Evolutionary conservation across 2,797 vertebrate species (phyloP), one percentile per base, ranked within the genome.

Genomic region (Channa striata): DNA sequence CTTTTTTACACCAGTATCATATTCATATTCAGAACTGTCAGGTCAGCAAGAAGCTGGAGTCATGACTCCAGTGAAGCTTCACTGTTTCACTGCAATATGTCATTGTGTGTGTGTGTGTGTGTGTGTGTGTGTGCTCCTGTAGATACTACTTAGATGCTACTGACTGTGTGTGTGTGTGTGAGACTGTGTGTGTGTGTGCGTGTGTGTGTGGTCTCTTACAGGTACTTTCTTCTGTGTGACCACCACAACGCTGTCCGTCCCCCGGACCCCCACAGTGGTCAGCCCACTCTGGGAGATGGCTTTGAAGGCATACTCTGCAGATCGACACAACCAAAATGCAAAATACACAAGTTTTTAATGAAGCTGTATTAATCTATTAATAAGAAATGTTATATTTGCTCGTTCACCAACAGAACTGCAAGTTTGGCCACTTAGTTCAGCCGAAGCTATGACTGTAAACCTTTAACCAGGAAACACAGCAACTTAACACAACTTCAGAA

Each of bases 271-370:
- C 61, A 95, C 78, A 0, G 94, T 90, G 0, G 94, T 95, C 82
- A 95, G 50, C 1, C 94, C 94, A 11, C 89, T 83, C 72, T 94
- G 94, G 19, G 83, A 79, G 72, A 95, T 87, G 78, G 94, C 94
- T 92, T 95, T 95, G 80, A 95, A 95, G 70, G 94, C 94, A 74
- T 95, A 95, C 62, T 95, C 94, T 95, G 74, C 1, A 50, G 8
- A 11, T 37, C 3, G 36, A 70, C 51, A 82, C n/a, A 71, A 1
- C 20, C 1, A 1, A 4, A 47, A 51, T 0, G n/a, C 0, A 33
- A 0, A 36, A 23, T 5, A 21, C 1, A 43, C n/a, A 52, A 16
- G 2, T 17, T 20, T 16, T 37, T 43, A 12, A 36, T 37, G 2
- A 2, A 2, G 25, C 40, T 43, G 11, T 2, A 5, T 14, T 8